Evolutionary conservation across 2,797 vertebrate genomes (phyloP), one percentile per base, ranked within the genome.

Genomic region (Bovichtus variegatus): DNA sequence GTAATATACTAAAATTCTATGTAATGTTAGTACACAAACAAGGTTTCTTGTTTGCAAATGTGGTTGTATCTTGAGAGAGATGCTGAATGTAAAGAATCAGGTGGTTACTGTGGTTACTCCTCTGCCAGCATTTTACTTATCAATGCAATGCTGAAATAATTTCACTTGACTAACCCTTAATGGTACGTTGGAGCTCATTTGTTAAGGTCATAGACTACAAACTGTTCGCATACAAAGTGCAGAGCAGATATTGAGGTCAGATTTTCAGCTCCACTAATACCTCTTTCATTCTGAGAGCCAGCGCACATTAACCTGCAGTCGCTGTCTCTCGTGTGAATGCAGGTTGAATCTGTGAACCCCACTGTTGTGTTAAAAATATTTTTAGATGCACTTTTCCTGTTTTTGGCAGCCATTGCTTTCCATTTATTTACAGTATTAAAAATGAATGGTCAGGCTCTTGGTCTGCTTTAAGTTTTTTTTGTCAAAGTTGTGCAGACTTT

Each of bases 251-350:
- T 83, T 60, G 1, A 87, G 86, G 81, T 89, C 85, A 89, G 2
- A 72, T 82, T 82, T 85, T 90, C 83, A 89, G 90, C 83, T 86
- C 76, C 66, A 86, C 71, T 85, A 9, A 61, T 10, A 38, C 12
- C 1, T 6, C 9, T 83, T 82, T 74, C 21, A 68, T 72, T 50
- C 55, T 15, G 7, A 59, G 25, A 70, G 34, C 25, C 49, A 25
- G 16, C 9, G 19, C 23, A 10, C 57, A 51, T 75, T 65, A 63
- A 19, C 68, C 21, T 43, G 36, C 12, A n/a, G n/a, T n/a, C n/a
- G n/a, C n/a, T n/a, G n/a, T n/a, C n/a, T n/a, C n/a, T n/a, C n/a
- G n/a, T 15, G 2, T 40, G n/a, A n/a, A n/a, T 27, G 43, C 27
- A 43, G 51, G 36, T 74, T 61, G n/a, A 29, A 41, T 41, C 6